Base-by-base conservation (phyloP, 2,113 vertebrate species). In the Australoheros scitulus region DNA sequence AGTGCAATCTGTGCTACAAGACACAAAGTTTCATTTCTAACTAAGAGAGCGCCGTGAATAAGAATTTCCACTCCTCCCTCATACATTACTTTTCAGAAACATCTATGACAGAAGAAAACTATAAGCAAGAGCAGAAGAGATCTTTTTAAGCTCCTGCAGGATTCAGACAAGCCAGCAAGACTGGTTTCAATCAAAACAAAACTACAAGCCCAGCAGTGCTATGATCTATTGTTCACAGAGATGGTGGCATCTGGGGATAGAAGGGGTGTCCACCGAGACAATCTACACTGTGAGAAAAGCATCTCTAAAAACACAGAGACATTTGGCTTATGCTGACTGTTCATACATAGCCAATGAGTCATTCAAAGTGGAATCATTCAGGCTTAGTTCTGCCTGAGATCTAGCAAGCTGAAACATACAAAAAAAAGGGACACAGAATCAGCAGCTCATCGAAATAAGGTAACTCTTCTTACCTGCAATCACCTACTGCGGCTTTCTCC, bases 161-260 rank as follows among this genome's bases (percentile, higher is more conserved):
- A 85, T 76, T 90, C 60, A 60, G 84, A 81, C 81, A 81, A 81
- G 81, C 84, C 72, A 84, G 85, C 5, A 1, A 88, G 81, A 85
- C 89, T 84, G 86, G 81, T 92, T 92, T 85, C 80, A 92, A 90
- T 91, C 85, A 89, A 82, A 93, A 91, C 88, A 92, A 84, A 83
- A 77, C 26, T 81, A 68, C 80, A 61, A 87, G 65, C 78, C 63
- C 55, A 76, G 80, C 86, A 3, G 77, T 3, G 60, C 50, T 61
- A 3, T 58, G 59, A 86, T 77, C 87, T 81, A 4, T 74, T 79
- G 52, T 87, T 87, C 84, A 86, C 61, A 85, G 26, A 81, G 76
- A 43, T 9, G 56, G 81, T 79, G 84, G 78, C 88, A 85, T 83
- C 70, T 43, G 52, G 60, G 75, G 77, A 34, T 8, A 82, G 17